Percentiles rank a stretch among this genome's conserved stretches.
Evolutionary conservation across 2,113 vertebrate species (phyloP).

Genomic region (Brienomyrus longianalis): DNA sequence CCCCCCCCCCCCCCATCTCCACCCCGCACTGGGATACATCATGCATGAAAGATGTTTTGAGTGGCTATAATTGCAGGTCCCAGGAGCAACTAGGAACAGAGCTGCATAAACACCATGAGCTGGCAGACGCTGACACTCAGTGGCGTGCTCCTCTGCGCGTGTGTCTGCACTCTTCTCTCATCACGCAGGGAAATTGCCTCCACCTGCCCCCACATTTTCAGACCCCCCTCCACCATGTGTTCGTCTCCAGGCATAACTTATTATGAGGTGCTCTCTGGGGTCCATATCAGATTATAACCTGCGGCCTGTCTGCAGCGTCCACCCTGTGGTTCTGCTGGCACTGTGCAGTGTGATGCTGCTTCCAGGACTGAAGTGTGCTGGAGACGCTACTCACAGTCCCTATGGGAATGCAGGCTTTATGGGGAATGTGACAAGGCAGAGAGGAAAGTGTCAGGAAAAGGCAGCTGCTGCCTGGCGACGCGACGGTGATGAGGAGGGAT

Average conservation of each 20-base stretch:
- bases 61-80: constrained; percentile 50
- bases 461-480: background rate
- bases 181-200: constrained; percentile 42
- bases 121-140: constrained; percentile 36
- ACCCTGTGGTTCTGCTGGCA: background rate
- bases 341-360: background rate
- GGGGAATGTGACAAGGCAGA: background rate
- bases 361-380: background rate
- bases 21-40: constrained; percentile 44
- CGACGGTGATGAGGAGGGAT: background rate
- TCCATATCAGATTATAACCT: background rate
- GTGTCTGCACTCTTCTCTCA: constrained; percentile 41
- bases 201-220: background rate
- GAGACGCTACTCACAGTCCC: background rate
- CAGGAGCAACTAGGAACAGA: constrained; percentile 30
- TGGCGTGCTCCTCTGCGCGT: constrained; percentile 46
- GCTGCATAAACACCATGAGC: constrained; percentile 28
- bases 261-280: background rate
- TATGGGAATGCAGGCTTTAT: background rate
- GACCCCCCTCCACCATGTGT: background rate
- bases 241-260: background rate
- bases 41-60: constrained; percentile 59
- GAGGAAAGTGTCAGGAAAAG: background rate
- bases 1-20: constrained; percentile 25
- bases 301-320: background rate